These are phyloP conservation scores for Phthorimaea operculella DNA, from an alignment of 1,140 invertebrate genomes.

Conservation along the genomic window DNA sequence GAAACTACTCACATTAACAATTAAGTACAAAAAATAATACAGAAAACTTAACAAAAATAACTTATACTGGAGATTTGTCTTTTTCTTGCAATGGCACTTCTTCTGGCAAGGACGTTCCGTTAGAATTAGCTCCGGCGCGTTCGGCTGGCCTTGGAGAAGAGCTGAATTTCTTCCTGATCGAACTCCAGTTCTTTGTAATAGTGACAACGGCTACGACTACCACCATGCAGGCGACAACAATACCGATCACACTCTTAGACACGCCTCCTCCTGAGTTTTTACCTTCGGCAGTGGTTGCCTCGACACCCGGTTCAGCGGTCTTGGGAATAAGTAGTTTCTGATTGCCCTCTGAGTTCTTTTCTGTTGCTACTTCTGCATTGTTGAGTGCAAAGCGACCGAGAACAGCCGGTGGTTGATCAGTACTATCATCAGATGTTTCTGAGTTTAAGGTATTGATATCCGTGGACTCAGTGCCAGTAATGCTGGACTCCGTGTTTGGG, in stretches of 20 bases:
- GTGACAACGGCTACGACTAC: slow-evolving; percentile 57
- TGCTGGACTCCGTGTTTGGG: slow-evolving; percentile 7
- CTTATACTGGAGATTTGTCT: slow-evolving; percentile 54
- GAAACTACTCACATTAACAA: slow-evolving; percentile 31
- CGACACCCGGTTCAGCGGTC: slow-evolving; percentile 27
- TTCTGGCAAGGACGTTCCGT: slow-evolving; percentile 48
- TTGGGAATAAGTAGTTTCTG: slow-evolving; percentile 15
- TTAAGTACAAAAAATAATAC: not conserved
- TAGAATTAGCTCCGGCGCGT: slow-evolving; percentile 29
- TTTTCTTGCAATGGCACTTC: slow-evolving; percentile 59
- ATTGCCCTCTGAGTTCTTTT: slow-evolving; percentile 18
- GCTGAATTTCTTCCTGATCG: slow-evolving; percentile 54
- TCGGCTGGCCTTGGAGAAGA: slow-evolving; percentile 44
- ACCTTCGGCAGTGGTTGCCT: slow-evolving; percentile 39
- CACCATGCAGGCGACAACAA: slow-evolving; percentile 63
- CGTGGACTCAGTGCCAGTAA: slow-evolving; percentile 10
- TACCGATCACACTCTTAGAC: slow-evolving; percentile 52
- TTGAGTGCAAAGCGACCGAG: not conserved
- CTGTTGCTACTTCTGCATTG: slow-evolving; percentile 14
- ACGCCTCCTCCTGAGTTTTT: slow-evolving; percentile 38
- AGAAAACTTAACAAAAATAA: not conserved
- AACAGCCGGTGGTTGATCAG: no score
- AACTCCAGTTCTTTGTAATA: slow-evolving; percentile 69
- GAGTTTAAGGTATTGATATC: no score
- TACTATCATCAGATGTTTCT: no score